A percentile compares a stretch with the other conserved stretches of the same genome.
Conservation (phyloP, 2,797 vertebrate genomes). For the Spinibarbus caldwelli region DNA sequence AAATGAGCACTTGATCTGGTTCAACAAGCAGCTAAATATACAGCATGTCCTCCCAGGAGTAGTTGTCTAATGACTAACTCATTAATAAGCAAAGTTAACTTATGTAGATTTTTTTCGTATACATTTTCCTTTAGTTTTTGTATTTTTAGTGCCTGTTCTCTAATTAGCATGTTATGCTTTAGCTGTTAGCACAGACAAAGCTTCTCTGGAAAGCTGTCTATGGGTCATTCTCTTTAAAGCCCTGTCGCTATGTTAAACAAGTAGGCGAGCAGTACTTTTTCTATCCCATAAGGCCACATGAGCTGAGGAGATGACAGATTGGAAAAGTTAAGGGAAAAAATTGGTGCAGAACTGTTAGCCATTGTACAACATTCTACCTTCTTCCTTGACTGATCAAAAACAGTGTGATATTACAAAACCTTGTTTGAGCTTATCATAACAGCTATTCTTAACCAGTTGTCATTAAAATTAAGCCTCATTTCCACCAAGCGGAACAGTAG, state of each 20-base stretch:
- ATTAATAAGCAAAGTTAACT: neutral
- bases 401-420: neutral
- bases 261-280: neutral
- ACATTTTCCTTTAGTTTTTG: neutral
- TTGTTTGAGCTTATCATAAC: neutral
- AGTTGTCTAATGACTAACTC: neutral
- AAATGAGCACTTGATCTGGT: neutral
- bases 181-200: neutral
- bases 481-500: neutral
- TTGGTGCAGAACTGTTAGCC: neutral
- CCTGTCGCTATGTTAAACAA: neutral
- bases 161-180: neutral
- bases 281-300: neutral
- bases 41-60: no score
- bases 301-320: neutral
- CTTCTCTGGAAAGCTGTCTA: neutral
- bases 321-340: neutral
- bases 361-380: neutral
- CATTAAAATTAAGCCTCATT: neutral
- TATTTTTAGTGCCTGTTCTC: neutral
- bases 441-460: neutral
- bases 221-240: neutral
- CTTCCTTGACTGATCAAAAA: neutral
- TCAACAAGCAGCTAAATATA: neutral
- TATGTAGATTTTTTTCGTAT: neutral